Percentiles rank a stretch among this genome's conserved stretches.
These are phyloP conservation scores for Prorops nasuta DNA, from an alignment of 1,140 invertebrate species.

Conservation along the genomic window DNA sequence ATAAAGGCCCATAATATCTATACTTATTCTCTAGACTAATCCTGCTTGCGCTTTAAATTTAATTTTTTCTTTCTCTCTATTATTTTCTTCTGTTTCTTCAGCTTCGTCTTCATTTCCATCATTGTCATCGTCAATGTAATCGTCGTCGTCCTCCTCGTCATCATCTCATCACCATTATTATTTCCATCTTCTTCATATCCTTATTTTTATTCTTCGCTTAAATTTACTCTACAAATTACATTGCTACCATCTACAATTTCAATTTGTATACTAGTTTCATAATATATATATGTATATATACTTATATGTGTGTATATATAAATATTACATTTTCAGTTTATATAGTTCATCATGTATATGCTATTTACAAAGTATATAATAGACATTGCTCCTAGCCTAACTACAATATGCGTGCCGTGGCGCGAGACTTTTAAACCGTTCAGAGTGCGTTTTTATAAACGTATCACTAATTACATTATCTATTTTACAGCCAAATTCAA, in stretches of 20 bases:
- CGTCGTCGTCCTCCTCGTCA: too few relatives aligned
- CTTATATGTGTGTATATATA: slow-evolving; percentile 20
- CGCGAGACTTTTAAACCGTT: slow-evolving; percentile 40
- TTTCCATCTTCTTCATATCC: too few relatives aligned
- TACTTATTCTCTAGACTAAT: slow-evolving; percentile 39
- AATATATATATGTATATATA: slow-evolving; percentile 21
- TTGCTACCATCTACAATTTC: slow-evolving; percentile 23
- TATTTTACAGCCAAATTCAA: slow-evolving; percentile 56
- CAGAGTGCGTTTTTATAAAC: slow-evolving; percentile 39
- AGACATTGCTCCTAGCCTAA: slow-evolving; percentile 48
- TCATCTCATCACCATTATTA: too few relatives aligned
- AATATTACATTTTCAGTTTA: slow-evolving; percentile 26
- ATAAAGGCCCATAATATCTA: slow-evolving; percentile 41
- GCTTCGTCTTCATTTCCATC: too few relatives aligned
- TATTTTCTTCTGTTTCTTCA: too few relatives aligned
- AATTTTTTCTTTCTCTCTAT: neutral
- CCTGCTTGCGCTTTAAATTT: slow-evolving; percentile 27
- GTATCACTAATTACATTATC: slow-evolving; percentile 43
- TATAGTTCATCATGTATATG: slow-evolving; percentile 32
- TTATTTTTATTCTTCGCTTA: too few relatives aligned
- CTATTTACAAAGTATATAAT: slow-evolving; percentile 53
- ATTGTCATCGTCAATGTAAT: too few relatives aligned
- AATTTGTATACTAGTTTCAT: slow-evolving; percentile 24
- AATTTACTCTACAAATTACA: slow-evolving; percentile 34
- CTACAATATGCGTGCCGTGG: slow-evolving; percentile 49